Conservation (phyloP, 2,113 vertebrate genomes). For the Shinisaurus crocodilurus region DNA sequence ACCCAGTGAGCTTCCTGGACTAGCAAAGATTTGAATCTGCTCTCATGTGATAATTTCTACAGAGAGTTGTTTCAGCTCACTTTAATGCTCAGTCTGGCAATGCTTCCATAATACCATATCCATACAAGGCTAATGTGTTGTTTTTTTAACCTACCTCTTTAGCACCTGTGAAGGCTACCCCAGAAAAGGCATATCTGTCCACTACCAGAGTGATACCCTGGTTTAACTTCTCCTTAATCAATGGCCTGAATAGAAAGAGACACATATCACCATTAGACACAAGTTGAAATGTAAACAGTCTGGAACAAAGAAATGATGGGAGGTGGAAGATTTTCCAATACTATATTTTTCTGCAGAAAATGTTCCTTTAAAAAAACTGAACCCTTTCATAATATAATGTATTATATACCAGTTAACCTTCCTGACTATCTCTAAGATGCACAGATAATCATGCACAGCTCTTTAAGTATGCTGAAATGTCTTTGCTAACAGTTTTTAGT, state of each 20-base stretch:
- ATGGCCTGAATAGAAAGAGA: slow-evolving; percentile 61
- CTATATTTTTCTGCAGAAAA: neutral
- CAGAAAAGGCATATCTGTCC: slow-evolving; percentile 96
- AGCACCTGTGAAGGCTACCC: slow-evolving; percentile 92
- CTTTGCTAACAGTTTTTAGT: neutral
- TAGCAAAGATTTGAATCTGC: neutral
- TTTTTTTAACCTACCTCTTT: slow-evolving; percentile 84
- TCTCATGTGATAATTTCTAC: neutral
- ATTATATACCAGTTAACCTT: neutral
- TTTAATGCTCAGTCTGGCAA: neutral
- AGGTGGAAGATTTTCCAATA: neutral
- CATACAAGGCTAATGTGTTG: neutral
- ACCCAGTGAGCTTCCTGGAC: neutral
- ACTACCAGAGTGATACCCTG: slow-evolving; percentile 89
- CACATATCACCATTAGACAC: neutral
- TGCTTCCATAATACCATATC: neutral
- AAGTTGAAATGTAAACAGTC: neutral
- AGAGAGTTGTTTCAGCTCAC: neutral
- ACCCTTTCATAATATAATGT: neutral
- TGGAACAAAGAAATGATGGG: neutral
- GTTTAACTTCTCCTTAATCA: slow-evolving; percentile 85
- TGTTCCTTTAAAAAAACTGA: neutral
- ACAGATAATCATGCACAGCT: neutral
- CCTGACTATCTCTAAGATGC: neutral
- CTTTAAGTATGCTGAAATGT: neutral